Conservation (phyloP, 2,113 vertebrate species). For the Equus przewalskii region DNA sequence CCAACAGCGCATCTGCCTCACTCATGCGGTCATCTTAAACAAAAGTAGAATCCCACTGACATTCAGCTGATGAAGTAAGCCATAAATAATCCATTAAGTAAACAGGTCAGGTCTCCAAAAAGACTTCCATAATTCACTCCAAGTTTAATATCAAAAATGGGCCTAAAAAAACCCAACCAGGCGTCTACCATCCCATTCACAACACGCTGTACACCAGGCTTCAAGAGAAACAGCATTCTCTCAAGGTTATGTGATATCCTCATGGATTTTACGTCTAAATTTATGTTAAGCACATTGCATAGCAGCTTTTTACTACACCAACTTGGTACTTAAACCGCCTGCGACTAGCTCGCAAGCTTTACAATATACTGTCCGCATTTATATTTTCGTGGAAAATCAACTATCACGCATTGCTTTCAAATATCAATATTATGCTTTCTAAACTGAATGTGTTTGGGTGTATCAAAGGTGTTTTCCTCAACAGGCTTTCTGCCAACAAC, state of each 20-base stretch:
- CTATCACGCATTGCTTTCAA: slow-evolving; percentile 7
- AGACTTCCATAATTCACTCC: slow-evolving; percentile 55
- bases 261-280: neutral
- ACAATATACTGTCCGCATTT: neutral
- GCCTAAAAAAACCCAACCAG: neutral
- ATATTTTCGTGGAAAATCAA: slow-evolving; percentile 61
- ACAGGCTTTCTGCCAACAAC: slow-evolving; percentile 38
- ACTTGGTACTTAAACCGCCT: neutral
- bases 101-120: slow-evolving; percentile 30
- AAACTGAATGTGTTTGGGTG: neutral
- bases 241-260: neutral
- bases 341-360: slow-evolving; percentile 9
- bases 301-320: neutral
- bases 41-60: neutral
- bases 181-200: neutral
- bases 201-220: neutral
- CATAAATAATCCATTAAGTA: slow-evolving; percentile 56
- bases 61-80: neutral
- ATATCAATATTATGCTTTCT: slow-evolving; percentile 27
- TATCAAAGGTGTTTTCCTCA: neutral
- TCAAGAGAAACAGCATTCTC: neutral
- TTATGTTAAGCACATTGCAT: neutral
- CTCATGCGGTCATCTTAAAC: neutral
- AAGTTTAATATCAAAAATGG: slow-evolving; percentile 61
- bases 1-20: neutral